Percentiles rank a stretch among this genome's conserved stretches.
These are phyloP conservation scores for Rhynchomys soricoides DNA, from an alignment of 2,113 vertebrate genomes.

Conservation along the genomic window DNA sequence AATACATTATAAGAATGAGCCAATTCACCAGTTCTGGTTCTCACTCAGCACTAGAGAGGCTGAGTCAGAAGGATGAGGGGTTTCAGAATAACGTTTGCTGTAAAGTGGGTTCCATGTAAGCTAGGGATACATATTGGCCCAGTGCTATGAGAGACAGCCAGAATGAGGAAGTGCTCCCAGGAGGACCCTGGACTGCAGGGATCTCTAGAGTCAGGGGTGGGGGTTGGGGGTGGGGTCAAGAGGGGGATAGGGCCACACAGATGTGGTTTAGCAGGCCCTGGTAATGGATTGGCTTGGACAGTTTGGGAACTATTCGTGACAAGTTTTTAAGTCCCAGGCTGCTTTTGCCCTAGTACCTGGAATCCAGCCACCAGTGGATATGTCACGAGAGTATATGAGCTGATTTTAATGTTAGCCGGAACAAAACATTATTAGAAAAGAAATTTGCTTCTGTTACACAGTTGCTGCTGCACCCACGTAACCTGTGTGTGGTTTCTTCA, in stretches of 20 bases:
- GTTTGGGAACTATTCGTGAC: neutral
- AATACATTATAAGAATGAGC: neutral
- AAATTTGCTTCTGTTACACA: conserved; percentile 41
- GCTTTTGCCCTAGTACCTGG: neutral
- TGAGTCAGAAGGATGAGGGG: neutral
- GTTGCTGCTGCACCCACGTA: conserved; percentile 6
- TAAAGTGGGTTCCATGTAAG: neutral
- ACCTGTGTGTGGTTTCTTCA: conserved; percentile 22
- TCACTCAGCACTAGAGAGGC: neutral
- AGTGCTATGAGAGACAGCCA: neutral
- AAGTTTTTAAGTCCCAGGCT: conserved; percentile 45
- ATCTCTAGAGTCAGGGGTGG: neutral
- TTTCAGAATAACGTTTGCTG: neutral
- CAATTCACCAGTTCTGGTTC: neutral
- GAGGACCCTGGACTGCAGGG: neutral
- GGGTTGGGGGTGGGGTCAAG: no score
- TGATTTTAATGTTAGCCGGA: conserved; percentile 58
- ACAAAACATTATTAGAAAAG: conserved; percentile 61
- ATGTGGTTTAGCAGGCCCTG: neutral
- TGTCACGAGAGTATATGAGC: neutral
- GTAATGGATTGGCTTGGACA: neutral
- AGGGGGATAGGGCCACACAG: neutral
- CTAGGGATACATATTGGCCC: neutral
- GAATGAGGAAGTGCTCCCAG: neutral
- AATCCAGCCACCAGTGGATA: conserved; percentile 37